phyloP scores from a whole-genome alignment of 2,797 vertebrate species.

The Hemibagrus guttatus region DNA sequence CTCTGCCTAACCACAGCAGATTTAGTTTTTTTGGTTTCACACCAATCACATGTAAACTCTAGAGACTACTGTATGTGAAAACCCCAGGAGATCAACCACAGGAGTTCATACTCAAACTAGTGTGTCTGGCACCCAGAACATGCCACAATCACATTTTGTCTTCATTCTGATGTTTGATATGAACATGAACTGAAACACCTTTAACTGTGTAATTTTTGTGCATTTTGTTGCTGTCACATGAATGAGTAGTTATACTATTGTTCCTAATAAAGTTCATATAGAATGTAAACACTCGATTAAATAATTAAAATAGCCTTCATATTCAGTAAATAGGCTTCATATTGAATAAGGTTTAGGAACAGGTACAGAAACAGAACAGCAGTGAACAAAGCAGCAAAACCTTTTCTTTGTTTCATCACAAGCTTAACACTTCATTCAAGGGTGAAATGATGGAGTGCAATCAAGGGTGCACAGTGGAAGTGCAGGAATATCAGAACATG shows the following conservation, averaged over 20 bases:
- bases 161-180: neutral
- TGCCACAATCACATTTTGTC: too few species aligned
- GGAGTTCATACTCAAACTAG: neutral
- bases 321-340: neutral
- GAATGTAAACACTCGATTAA: neutral
- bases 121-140: neutral
- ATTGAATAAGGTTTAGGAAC: neutral
- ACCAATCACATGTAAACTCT: neutral
- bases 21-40: neutral
- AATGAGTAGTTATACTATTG: neutral
- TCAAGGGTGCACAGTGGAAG: slow-evolving; percentile 14
- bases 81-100: neutral
- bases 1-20: neutral
- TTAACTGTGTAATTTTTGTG: too few species aligned
- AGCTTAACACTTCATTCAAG: slow-evolving; percentile 18
- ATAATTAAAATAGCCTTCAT: neutral
- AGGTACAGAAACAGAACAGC: neutral
- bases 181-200: neutral
- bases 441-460: slow-evolving; percentile 31
- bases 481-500: slow-evolving; percentile 27
- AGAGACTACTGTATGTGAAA: neutral
- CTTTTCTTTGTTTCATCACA: neutral
- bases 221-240: neutral
- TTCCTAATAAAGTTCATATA: neutral
- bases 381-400: neutral